Base-by-base conservation (phyloP, 2,888 invertebrate genomes). In the Graphium colonna region DNA sequence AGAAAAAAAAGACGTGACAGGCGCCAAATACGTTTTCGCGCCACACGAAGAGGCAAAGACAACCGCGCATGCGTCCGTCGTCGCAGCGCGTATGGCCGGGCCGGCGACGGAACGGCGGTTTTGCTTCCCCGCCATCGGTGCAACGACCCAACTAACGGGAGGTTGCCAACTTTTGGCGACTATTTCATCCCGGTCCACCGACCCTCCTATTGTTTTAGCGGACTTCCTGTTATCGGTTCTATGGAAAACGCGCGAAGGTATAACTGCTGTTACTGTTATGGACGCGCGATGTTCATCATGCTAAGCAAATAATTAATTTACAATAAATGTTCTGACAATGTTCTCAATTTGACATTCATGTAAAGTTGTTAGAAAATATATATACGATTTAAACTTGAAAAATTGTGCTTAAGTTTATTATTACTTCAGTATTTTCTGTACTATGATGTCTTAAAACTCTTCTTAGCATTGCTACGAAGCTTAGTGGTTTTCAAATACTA, bases 91-190 rank as follows among this genome's bases (percentile, higher is more conserved):
- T 69, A 82, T 84, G 82, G 78, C 79, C 73, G 71, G 64, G 68
- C 61, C 69, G 71, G 71, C 64, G 65, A 60, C 67, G 68, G 63
- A 73, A 61, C 79, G 68, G 62, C 57, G 69, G 82, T 86, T 85
- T 84, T 86, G 75, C 84, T 84, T 75, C 81, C 79, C 79, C 81
- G 76, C 78, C 73, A 71, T 68, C 64, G 71, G 63, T 64, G 61
- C 64, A 64, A 65, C 68, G 67, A 67, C 68, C 67, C 61, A 58
- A 56, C 59, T 41, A 51, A 56, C 56, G 51, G 33, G 45, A 56
- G 51, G 46, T 56, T 50, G 46, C 41, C 46, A 55, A 55, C 55
- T 46, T 46, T 46, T 51, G 45, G 33, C 42, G 39, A 47, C 31
- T 26, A 42, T 36, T 36, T 38, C 46, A 51, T 51, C 45, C 38